Evolutionary conservation across 2,888 invertebrate species (phyloP), one percentile per base, ranked within the genome.

Genomic region (Melinaea menophilus): DNA sequence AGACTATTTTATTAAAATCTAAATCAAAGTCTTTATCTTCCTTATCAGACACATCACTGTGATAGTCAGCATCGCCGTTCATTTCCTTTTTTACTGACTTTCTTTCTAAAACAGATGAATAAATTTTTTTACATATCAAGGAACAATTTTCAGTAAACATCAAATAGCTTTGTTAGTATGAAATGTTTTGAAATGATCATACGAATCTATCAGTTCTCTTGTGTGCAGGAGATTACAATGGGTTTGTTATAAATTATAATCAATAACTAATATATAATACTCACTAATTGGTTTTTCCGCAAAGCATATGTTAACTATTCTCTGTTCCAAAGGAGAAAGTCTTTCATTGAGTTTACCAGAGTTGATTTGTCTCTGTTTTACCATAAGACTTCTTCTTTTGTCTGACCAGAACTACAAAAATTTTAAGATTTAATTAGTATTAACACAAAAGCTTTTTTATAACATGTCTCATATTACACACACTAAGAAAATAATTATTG

Each of bases 391-490:
- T 69, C 87, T 73, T 61, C 80, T 81, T 69, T 86, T 88, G 62
- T 86, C 86, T 47, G 84, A 78, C 88, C 88, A 88, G 69, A 84
- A 87, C 88, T 88, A 62, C 3, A 64, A 69, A 55, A 37, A 51
- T 63, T 37, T 37, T 37, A 5, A 37, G 37, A 2, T 37, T 22
- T 37, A 37, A 37, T 37, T 5, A 37, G 37, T 37, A 37, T 5
- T 5, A 37, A 2, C 4, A 37, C 5, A 35, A 1, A 35, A 2
- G 0, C 2, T 35, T 35, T 35, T 35, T 35, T 5, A 35, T 5
- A 35, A 35, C 4, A 35, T 35, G 4, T 37, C 3, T 37, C 37
- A 37, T 37, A 22, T 22, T 22, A 22, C 22, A 37, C 37, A 2
- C 7, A 41, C 2, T 11, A 9, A 41, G 2, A 41, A 2, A 9